Conservation (phyloP, 2,113 vertebrate genomes). For the Pluvianellus socialis region DNA sequence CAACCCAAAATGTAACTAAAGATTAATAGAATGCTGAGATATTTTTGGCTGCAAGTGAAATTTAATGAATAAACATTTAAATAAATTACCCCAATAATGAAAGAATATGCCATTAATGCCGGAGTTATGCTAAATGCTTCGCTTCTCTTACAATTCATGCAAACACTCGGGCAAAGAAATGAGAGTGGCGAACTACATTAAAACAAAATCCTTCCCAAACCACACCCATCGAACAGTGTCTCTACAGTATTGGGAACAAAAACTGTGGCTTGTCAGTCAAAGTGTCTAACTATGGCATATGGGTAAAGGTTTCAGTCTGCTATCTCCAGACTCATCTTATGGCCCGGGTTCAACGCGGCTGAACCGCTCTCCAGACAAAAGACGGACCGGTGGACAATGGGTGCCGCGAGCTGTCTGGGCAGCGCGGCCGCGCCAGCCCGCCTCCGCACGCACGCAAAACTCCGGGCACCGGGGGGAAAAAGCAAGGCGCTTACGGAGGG, state of each 20-base stretch:
- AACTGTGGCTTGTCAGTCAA: constrained; percentile 72
- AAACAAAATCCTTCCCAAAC: constrained; percentile 67
- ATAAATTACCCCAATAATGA: constrained; percentile 63
- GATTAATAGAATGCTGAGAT: constrained; percentile 57
- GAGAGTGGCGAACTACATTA: constrained; percentile 59
- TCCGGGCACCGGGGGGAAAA: constrained; percentile 78
- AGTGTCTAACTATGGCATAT: constrained; percentile 79
- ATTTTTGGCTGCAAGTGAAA: constrained; percentile 60
- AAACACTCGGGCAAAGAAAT: constrained; percentile 50
- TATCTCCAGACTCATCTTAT: constrained; percentile 79
- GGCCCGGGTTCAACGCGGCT: constrained; percentile 75
- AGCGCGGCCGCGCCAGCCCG: constrained; percentile 74
- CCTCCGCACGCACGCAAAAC: constrained; percentile 79
- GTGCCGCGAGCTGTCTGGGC: constrained; percentile 80
- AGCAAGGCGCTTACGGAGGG: constrained; percentile 71
- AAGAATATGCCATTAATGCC: constrained; percentile 62
- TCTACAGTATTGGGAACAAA: constrained; percentile 68
- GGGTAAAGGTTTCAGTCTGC: constrained; percentile 80
- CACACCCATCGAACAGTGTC: constrained; percentile 51
- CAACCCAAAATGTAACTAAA: constrained; percentile 51
- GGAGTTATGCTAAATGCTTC: constrained; percentile 45
- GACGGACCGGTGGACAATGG: constrained; percentile 77
- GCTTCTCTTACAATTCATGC: constrained; percentile 37
- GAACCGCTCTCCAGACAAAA: constrained; percentile 78
- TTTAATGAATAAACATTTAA: constrained; percentile 69